Evolutionary conservation across 2,797 vertebrate genomes (phyloP).

Genomic region (Tangara arthus): DNA sequence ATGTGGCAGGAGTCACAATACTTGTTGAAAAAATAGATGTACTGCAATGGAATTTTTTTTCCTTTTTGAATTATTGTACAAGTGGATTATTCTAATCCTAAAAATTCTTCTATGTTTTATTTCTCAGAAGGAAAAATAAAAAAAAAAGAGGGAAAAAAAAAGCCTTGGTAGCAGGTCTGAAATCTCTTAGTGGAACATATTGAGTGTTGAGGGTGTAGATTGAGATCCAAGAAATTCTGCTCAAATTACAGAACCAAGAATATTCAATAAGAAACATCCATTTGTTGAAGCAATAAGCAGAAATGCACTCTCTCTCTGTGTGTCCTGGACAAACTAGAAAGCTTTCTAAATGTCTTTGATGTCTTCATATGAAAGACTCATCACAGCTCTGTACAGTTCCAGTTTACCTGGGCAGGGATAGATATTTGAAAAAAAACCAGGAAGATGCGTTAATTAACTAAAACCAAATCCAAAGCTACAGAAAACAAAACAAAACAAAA

Average conservation of each 20-base stretch:
- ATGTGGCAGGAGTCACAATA: background rate
- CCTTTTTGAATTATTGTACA: background rate
- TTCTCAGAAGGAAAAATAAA: background rate
- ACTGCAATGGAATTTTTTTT: background rate
- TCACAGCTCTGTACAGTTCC: background rate
- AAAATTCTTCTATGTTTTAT: background rate
- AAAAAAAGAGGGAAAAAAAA: accelerated
- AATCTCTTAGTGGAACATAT: background rate
- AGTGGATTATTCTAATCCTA: background rate
- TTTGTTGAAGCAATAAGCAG: background rate
- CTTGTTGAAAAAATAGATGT: background rate
- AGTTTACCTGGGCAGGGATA: background rate
- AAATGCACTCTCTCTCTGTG: background rate
- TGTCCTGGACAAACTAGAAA: background rate
- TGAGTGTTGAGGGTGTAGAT: background rate
- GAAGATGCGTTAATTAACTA: background rate
- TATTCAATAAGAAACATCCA: background rate
- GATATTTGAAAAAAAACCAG: background rate
- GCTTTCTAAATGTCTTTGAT: background rate
- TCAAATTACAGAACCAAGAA: background rate
- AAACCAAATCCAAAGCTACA: background rate
- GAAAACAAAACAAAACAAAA: background rate
- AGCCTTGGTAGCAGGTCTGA: background rate
- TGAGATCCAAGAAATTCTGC: background rate
- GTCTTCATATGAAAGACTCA: background rate